Evolutionary conservation across 2,888 invertebrate genomes (phyloP).

Genomic region (Tenthredo mesomela): DNA sequence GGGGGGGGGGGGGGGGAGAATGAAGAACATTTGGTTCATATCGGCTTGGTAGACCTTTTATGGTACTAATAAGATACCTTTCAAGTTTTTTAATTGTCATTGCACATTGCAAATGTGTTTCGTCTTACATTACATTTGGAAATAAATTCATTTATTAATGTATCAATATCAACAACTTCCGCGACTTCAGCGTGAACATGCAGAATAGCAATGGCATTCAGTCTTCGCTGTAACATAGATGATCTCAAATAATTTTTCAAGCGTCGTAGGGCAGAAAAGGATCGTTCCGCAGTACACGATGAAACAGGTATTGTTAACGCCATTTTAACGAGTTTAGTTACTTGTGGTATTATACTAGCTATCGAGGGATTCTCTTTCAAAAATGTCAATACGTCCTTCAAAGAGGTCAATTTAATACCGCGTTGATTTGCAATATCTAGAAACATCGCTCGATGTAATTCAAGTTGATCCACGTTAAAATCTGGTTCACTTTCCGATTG

Average conservation of each 20-base stretch:
- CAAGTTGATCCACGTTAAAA: not conserved
- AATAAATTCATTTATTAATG: conserved; percentile 50
- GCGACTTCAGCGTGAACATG: conserved; percentile 53
- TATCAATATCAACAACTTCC: conserved; percentile 45
- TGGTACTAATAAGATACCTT: too few relatives aligned
- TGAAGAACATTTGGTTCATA: too few relatives aligned
- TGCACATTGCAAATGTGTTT: too few relatives aligned
- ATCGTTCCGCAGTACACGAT: conserved; percentile 55
- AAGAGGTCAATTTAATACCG: not conserved
- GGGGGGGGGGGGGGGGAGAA: too few relatives aligned
- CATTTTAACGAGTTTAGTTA: conserved; percentile 45
- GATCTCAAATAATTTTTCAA: conserved; percentile 56
- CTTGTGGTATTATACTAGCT: conserved; percentile 47
- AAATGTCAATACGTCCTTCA: conserved; percentile 50
- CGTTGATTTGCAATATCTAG: not conserved
- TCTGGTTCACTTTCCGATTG: not conserved
- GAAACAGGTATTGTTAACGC: conserved; percentile 55
- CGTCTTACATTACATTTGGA: not conserved
- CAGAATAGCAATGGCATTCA: conserved; percentile 54
- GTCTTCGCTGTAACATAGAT: conserved; percentile 54
- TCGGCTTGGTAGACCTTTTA: too few relatives aligned
- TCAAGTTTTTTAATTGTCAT: too few relatives aligned
- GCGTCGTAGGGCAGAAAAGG: conserved; percentile 54
- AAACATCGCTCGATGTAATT: not conserved
- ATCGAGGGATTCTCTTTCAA: conserved; percentile 41